Base-by-base conservation (phyloP, 2,888 invertebrate species). In the Amblyjoppa proteus region DNA sequence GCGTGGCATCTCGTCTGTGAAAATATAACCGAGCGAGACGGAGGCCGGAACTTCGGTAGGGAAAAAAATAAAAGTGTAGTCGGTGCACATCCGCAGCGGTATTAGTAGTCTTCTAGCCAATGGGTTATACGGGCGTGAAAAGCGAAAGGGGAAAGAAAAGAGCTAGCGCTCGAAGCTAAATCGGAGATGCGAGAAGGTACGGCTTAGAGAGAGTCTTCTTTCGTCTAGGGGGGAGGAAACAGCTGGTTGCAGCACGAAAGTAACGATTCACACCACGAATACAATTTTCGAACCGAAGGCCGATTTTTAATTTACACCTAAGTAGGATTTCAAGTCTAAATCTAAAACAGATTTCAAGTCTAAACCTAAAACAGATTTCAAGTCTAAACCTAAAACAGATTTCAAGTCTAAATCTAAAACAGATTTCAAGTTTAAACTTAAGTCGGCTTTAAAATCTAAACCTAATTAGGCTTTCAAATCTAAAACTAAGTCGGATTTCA, bases 11-110 rank as follows among this genome's bases (percentile, higher is more conserved):
- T 49, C 69, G 69, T 69, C 58, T 69, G 78, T 78, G 58, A 78
- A 69, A 78, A 61, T 61, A 78, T 78, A 78, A 78, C 78, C 56
- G 61, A 78, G 77, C 31, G 77, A 77, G 69, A 78, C 31, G 56
- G 56, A 41, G 9, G 69, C 53, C 68, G 78, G 70, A 78, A 78
- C 70, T 78, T 61, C 58, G 70, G 58, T 70, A 69, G 68, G 69
- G 58, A 56, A 68, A 77, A 69, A 77, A 68, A 69, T 56, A 77
- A 69, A 77, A 68, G 69, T 56, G 56, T 53, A 78, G 70, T 78
- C 61, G 70, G 31, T 78, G 58, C 61, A 16, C 58, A 78, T 78
- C 78, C 51, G 76, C 51, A 16, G 6, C 28, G n/a, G 61, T 61
- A 34, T 61, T 31, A 31, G 61, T 34, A 16, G 61, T 28, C 28